Percentiles rank a stretch among this genome's conserved stretches.
These are phyloP conservation scores for Caenorhabditis zanzibari DNA, from an alignment of 2,888 invertebrate genomes.

Conservation along the genomic window DNA sequence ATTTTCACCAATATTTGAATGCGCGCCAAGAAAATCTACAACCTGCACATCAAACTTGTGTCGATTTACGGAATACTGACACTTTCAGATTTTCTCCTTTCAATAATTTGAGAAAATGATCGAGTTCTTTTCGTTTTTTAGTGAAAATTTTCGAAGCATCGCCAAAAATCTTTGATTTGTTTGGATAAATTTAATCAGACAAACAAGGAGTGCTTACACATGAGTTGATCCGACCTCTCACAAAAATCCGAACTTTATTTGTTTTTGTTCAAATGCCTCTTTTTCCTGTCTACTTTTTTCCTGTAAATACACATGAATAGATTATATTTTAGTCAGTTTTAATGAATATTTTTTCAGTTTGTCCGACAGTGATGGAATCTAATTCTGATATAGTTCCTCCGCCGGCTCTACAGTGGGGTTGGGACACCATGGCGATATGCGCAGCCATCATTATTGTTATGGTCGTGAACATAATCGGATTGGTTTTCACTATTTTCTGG, in stretches of 20 bases:
- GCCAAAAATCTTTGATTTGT: too few relatives aligned
- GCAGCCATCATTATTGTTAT: conserved; percentile 39
- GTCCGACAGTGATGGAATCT: neutral
- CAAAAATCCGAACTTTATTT: neutral
- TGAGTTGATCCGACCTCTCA: neutral
- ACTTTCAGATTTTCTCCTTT: too few relatives aligned
- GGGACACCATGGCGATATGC: neutral
- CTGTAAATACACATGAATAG: neutral
- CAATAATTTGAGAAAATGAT: too few relatives aligned
- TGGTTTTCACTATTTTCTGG: conserved; percentile 56
- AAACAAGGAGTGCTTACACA: neutral
- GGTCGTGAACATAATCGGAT: conserved; percentile 48
- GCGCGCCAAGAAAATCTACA: neutral
- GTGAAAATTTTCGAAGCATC: neutral
- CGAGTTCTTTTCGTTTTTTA: neutral
- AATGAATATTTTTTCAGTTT: neutral
- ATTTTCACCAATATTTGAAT: neutral
- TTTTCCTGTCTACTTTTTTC: too few relatives aligned
- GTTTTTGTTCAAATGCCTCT: neutral
- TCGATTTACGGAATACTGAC: too few relatives aligned
- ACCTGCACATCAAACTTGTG: conserved; percentile 7
- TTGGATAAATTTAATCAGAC: neutral
- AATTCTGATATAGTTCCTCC: neutral
- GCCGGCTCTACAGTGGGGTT: conserved; percentile 15
- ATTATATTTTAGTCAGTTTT: neutral